phyloP scores from a whole-genome alignment of 2,797 vertebrate species.

The Trematomus bernacchii region DNA sequence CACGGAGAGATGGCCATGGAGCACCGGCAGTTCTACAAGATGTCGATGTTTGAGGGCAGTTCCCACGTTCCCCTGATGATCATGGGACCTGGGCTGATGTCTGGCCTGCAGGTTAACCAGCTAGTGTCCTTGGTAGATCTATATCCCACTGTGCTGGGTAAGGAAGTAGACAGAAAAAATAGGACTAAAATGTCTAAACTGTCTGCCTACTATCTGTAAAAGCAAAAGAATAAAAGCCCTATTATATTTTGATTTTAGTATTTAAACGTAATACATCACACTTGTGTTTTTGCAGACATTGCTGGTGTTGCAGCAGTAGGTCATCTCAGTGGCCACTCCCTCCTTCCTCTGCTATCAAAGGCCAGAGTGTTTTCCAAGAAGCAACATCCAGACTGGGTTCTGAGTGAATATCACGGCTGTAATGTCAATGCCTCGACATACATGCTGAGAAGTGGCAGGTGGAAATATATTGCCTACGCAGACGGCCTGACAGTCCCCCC shows the following conservation, averaged over 20 bases:
- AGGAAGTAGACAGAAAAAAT: slow-evolving; percentile 56
- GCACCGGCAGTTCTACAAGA: slow-evolving; percentile 98
- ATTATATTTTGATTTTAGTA: background rate
- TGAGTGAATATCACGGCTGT: slow-evolving; percentile 97
- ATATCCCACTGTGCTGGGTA: slow-evolving; percentile 94
- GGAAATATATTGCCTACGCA: slow-evolving; percentile 94
- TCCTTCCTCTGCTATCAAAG: slow-evolving; percentile 84
- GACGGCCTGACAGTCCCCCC: slow-evolving; percentile 89
- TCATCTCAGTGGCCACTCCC: slow-evolving; percentile 92
- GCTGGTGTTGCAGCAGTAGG: slow-evolving; percentile 83
- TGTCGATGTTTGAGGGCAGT: slow-evolving; percentile 99
- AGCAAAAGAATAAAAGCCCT: background rate
- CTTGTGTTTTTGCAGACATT: slow-evolving; percentile 83
- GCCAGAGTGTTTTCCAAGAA: slow-evolving; percentile 29
- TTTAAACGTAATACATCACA: slow-evolving; percentile 4
- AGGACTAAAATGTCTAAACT: background rate
- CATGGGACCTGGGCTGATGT: slow-evolving; percentile 89
- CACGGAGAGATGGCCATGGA: slow-evolving; percentile 98
- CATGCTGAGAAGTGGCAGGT: slow-evolving; percentile 90
- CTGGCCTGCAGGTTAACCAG: slow-evolving; percentile 82
- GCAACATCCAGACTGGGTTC: slow-evolving; percentile 86
- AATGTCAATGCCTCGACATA: slow-evolving; percentile 94
- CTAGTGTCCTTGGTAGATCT: slow-evolving; percentile 96
- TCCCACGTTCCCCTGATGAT: slow-evolving; percentile 93
- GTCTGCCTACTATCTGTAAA: background rate